Conservation (phyloP, 1,140 invertebrate genomes). For the Drosophila azteca region DNA sequence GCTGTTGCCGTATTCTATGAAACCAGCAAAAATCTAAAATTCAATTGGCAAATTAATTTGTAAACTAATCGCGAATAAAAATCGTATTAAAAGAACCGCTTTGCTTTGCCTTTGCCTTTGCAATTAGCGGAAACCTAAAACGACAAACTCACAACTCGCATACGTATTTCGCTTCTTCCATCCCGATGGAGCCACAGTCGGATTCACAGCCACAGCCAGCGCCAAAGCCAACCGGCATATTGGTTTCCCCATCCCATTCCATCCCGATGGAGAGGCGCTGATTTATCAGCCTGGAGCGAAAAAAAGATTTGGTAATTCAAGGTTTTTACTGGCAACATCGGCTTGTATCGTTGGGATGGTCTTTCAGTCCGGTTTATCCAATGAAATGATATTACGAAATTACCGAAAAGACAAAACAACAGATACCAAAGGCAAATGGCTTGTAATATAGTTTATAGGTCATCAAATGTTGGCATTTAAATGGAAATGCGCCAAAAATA, state of each 20-base stretch:
- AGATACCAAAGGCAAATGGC: conserved; percentile 9
- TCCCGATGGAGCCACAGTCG: no score
- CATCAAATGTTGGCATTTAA: conserved; percentile 31
- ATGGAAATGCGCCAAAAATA: conserved; percentile 26
- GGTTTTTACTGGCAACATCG: conserved; percentile 62
- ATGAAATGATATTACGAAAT: conserved; percentile 56
- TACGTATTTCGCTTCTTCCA: no score
- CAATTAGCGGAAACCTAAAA: conserved; percentile 35
- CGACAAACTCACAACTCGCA: neutral
- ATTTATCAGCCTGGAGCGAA: conserved; percentile 61
- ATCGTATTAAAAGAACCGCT: conserved; percentile 14
- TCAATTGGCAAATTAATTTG: conserved; percentile 53
- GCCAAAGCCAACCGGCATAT: no score
- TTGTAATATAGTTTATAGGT: conserved; percentile 19
- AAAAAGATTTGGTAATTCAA: conserved; percentile 77
- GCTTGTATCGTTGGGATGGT: conserved; percentile 11
- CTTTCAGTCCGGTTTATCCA: conserved; percentile 41
- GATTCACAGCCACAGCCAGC: no score
- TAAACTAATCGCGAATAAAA: conserved; percentile 46
- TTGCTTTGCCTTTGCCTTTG: conserved; percentile 37
- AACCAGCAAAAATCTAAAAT: conserved; percentile 37
- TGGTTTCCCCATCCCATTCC: no score
- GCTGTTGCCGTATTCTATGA: conserved; percentile 26
- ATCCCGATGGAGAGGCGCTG: neutral
- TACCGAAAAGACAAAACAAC: conserved; percentile 21